Evolutionary conservation across 2,797 vertebrate genomes (phyloP).

Genomic region (Pachyuromys duprasi): DNA sequence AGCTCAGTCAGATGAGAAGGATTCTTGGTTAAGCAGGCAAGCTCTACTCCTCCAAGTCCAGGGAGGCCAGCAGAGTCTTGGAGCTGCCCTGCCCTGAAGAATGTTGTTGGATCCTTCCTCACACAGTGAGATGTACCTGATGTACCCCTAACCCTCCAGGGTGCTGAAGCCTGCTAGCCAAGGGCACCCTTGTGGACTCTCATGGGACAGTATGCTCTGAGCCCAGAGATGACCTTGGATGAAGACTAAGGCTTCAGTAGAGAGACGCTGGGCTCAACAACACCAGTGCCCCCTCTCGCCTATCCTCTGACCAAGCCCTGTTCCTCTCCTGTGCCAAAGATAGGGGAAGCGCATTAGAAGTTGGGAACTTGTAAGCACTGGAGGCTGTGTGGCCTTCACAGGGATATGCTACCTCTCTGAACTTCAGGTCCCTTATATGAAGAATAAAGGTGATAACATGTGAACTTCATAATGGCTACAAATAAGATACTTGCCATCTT

Average conservation of each 20-base stretch:
- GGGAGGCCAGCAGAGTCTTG: background rate
- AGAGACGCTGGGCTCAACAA: background rate
- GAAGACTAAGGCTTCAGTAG: background rate
- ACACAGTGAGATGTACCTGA: fast-evolving
- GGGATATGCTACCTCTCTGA: background rate
- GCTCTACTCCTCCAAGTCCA: background rate
- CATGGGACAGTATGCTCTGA: background rate
- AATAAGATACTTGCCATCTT: background rate
- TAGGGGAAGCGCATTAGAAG: background rate
- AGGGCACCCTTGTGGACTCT: background rate
- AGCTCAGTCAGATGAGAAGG: background rate
- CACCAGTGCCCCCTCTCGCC: too few relatives aligned
- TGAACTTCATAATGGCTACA: background rate
- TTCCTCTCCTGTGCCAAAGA: background rate
- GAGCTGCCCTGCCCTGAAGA: background rate
- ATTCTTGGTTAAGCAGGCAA: background rate
- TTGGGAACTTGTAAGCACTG: background rate
- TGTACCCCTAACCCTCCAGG: background rate
- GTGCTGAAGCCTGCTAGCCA: background rate
- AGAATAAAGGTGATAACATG: background rate
- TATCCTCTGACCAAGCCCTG: background rate
- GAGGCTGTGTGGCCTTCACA: too few relatives aligned
- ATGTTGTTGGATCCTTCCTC: background rate
- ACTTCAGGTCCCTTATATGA: background rate
- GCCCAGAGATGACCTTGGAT: background rate